phyloP scores from a whole-genome alignment of 2,113 vertebrate species.

The Balaeniceps rex region DNA sequence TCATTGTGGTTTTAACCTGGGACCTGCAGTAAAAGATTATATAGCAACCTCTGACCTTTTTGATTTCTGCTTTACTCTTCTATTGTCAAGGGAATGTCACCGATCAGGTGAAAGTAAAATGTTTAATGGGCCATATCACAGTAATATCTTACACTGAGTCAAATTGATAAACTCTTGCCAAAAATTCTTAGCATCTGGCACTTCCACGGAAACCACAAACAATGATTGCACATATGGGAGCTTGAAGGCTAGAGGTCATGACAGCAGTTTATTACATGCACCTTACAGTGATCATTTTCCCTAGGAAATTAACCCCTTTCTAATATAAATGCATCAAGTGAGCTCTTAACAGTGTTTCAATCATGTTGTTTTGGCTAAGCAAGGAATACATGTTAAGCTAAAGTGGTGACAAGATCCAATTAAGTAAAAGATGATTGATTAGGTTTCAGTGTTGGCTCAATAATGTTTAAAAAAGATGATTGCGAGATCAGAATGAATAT shows the following conservation, averaged over 20 bases:
- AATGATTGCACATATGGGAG: constrained; percentile 59
- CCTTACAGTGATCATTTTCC: constrained; percentile 60
- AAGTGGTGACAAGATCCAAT: constrained; percentile 44
- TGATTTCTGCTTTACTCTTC: constrained; percentile 56
- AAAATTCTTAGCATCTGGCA: constrained; percentile 60
- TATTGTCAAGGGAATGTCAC: constrained; percentile 52
- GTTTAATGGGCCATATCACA: constrained; percentile 48
- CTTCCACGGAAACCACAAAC: constrained; percentile 34
- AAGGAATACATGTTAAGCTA: neutral
- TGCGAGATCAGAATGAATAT: neutral
- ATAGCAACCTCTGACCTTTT: constrained; percentile 70
- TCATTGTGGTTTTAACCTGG: constrained; percentile 71
- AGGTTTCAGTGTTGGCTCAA: constrained; percentile 6
- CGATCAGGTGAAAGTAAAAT: constrained; percentile 37
- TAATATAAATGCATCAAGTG: constrained; percentile 16
- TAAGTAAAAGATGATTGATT: constrained; percentile 61
- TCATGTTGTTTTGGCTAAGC: constrained; percentile 45
- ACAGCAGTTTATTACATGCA: constrained; percentile 70
- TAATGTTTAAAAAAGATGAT: neutral
- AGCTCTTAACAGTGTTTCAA: neutral
- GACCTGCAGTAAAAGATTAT: constrained; percentile 66
- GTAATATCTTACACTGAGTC: constrained; percentile 38
- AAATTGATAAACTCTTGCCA: constrained; percentile 60
- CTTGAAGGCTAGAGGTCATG: constrained; percentile 60
- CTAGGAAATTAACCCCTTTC: constrained; percentile 43